Conservation (phyloP, 2,113 vertebrate species). For the Micromys minutus region DNA sequence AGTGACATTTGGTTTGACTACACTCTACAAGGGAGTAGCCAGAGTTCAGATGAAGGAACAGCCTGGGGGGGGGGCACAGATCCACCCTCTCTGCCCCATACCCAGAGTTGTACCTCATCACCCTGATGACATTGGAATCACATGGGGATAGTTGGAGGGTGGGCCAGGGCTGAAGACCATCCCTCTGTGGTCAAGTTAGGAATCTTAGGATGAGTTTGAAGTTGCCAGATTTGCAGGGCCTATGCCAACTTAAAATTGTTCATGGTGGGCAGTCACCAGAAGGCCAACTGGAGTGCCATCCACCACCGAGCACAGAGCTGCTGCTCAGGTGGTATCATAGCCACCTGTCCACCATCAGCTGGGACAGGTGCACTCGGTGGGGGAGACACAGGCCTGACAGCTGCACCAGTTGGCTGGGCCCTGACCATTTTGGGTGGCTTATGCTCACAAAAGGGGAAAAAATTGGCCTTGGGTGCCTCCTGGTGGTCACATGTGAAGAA, state of each 20-base stretch:
- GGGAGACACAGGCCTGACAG: background rate
- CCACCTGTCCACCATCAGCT: background rate
- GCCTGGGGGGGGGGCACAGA: background rate
- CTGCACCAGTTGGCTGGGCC: rapidly evolving
- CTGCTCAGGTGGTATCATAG: background rate
- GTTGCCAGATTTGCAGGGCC: no score
- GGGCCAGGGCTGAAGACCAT: background rate
- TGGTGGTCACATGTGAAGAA: background rate
- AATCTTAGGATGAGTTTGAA: background rate
- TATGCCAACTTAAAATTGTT: rapidly evolving
- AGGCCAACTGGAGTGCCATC: background rate
- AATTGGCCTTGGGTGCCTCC: constrained; percentile 7
- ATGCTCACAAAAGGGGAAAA: background rate
- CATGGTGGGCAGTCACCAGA: background rate
- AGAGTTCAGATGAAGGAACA: background rate
- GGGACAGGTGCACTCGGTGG: background rate
- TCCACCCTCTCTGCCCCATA: no score
- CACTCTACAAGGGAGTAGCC: background rate
- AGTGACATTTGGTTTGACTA: background rate
- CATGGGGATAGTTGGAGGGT: background rate
- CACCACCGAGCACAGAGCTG: background rate
- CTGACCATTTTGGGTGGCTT: background rate
- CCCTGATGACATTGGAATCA: background rate
- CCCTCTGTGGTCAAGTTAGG: background rate
- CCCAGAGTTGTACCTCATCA: background rate